Evolutionary conservation across 2,113 vertebrate species (phyloP).

Genomic region (Nesogale talazaci): DNA sequence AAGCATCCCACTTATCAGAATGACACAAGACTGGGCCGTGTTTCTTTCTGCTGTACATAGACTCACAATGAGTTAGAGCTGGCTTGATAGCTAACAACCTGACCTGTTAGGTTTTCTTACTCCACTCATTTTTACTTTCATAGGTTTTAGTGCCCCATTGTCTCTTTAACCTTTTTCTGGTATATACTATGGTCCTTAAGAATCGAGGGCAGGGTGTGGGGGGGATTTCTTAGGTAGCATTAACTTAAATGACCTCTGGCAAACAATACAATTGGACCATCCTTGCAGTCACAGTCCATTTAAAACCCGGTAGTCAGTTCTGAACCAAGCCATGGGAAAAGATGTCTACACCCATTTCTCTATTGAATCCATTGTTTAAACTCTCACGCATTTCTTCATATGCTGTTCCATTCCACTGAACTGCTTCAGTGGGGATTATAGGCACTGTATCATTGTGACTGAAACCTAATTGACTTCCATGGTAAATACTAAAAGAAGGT

Average conservation of each 20-base stretch:
- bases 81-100: not conserved
- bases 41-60: not conserved
- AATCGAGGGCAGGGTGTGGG: not conserved
- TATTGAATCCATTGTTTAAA: slow-evolving; percentile 54
- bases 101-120: not conserved
- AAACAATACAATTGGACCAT: not conserved
- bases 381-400: not conserved
- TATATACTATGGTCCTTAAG: not conserved
- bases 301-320: not conserved
- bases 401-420: slow-evolving; percentile 48
- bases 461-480: slow-evolving; percentile 67
- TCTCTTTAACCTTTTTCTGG: not conserved
- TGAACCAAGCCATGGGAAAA: not conserved
- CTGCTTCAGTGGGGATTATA: slow-evolving; percentile 36
- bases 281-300: not conserved
- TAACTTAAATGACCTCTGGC: too few species aligned
- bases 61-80: not conserved
- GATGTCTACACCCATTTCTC: not conserved
- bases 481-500: slow-evolving; percentile 35
- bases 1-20: not conserved
- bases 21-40: not conserved
- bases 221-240: too few species aligned
- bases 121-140: not conserved
- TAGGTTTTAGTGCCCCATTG: not conserved
- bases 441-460: slow-evolving; percentile 21